Conservation (phyloP, 2,797 vertebrate species). For the Hylomyscus alleni region DNA sequence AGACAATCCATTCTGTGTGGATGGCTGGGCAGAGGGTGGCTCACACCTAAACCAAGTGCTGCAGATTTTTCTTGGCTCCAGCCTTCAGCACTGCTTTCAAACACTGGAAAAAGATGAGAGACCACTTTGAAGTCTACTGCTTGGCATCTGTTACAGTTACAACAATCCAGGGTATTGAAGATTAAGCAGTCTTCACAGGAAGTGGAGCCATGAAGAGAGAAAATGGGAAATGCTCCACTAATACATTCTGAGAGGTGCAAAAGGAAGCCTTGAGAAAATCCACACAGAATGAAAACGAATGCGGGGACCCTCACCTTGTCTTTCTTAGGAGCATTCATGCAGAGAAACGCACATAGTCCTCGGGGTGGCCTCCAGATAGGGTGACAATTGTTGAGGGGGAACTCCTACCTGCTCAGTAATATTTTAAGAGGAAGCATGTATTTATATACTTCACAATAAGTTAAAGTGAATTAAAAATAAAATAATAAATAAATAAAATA, state of each 20-base stretch:
- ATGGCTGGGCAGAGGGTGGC: background rate
- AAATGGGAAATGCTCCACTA: background rate
- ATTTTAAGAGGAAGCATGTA: background rate
- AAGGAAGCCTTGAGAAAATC: background rate
- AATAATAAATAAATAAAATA: background rate
- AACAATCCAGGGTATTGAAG: background rate
- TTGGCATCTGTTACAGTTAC: background rate
- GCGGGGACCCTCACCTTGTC: background rate
- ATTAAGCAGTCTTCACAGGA: background rate
- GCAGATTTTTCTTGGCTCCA: background rate
- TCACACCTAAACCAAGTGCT: background rate
- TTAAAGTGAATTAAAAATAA: slow-evolving; percentile 9
- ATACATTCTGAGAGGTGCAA: background rate
- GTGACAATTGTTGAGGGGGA: background rate
- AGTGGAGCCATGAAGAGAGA: background rate
- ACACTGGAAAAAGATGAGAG: background rate
- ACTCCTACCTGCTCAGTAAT: background rate
- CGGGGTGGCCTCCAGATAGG: background rate
- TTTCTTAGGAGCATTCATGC: background rate
- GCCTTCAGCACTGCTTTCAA: background rate
- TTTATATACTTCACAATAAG: background rate
- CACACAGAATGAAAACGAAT: background rate
- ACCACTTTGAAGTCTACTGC: background rate
- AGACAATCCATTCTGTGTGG: background rate
- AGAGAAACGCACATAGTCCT: background rate